Base-by-base conservation (phyloP, 2,113 vertebrate species). In the Epinephelus moara region DNA sequence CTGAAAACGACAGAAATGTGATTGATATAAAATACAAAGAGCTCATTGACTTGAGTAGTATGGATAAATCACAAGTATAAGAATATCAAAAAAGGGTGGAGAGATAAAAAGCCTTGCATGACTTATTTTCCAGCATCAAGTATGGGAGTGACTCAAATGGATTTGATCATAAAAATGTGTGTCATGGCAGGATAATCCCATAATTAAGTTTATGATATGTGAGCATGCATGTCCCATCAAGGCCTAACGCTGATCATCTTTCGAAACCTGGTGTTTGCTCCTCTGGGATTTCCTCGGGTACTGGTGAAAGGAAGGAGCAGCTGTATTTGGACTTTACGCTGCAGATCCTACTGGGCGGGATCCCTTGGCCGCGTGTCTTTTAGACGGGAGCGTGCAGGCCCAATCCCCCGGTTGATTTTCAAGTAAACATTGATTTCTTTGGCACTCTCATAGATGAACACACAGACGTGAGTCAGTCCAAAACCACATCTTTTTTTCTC, bases 381-480 rank as follows among this genome's bases (percentile, higher is more conserved):
- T 18, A 68, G 27, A 80, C 70, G 56, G 52, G 37, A 81, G 67
- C 49, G 50, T 83, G 75, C 19, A 2, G 42, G 42, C 73, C 57
- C 71, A 68, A n/a, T 69, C 55, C 73, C 68, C 47, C 4, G 70
- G 33, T 37, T 55, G 69, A 77, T 61, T 85, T 71, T 68, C 40
- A 81, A 76, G 70, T 89, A 86, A 92, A 88, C 74, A 85, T 33
- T 12, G 57, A 79, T 90, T 73, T 85, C 33, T 74, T 85, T 85
- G 78, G 80, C 86, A 49, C 42, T 37, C 25, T 70, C 30, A 15
- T 37, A 63, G 6, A 49, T 64, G 23, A 52, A 80, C 71, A 90
- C 64, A 84, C 68, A 85, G 62, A 82, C 52, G 8, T 4, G n/a
- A 80, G 30, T 56, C 42, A 21, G 19, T 82, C 53, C 61, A 86